Evolutionary conservation across 2,797 vertebrate genomes (phyloP), one percentile per base, ranked within the genome.

Genomic region (Melanotaenia pygmaea): DNA sequence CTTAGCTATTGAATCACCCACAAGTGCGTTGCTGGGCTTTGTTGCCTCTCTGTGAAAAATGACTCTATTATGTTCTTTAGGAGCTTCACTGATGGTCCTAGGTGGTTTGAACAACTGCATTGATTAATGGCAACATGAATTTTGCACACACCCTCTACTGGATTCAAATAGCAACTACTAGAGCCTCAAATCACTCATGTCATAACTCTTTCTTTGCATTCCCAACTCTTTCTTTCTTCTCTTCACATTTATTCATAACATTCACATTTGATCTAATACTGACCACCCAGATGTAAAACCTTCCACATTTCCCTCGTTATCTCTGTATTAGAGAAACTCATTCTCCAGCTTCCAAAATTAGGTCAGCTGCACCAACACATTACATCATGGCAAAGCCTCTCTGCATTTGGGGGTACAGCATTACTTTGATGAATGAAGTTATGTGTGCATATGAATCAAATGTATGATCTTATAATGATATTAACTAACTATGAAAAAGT

Each of bases 71-170:
- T 80, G 81, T 85, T 88, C 85, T 86, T 81, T 73, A 67, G 82
- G 74, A 83, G 77, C 83, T 72, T 78, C 82, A 74, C 76, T 79
- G 87, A 87, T 87, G 85, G 85, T 90, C 84, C 82, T 84, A 35
- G 81, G 87, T 88, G 89, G 82, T 86, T 91, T 86, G 79, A 91
- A 85, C 77, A 79, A 89, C 85, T 76, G 79, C 65, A 68, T 78
- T 90, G 87, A 92, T 91, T 88, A 90, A 92, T 90, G 79, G 72
- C 79, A 79, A 81, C 82, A 88, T 89, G 86, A 87, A 84, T 89
- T 93, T 91, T 85, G 82, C 88, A 86, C 81, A 91, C 86, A 89
- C 86, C 90, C 86, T 88, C 88, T 90, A 90, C 90, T 90, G 90
- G 86, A 80, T 84, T 88, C 83, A 87, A 87, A 89, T 86, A 86